phyloP scores from a whole-genome alignment of 2,797 vertebrate genomes.

The Hippoglossus hippoglossus region DNA sequence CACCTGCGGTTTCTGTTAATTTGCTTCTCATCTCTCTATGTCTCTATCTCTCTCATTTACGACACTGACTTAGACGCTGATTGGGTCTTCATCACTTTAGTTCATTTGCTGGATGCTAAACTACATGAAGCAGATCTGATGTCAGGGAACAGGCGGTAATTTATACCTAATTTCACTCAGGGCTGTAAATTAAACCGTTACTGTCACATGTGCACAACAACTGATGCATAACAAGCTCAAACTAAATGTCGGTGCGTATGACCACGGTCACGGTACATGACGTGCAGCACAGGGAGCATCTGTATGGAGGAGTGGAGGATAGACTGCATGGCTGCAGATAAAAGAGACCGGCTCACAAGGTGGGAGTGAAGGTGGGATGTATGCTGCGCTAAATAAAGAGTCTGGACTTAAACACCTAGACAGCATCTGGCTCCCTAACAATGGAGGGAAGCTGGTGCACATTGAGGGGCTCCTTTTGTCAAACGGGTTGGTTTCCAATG shows the following conservation, averaged over 20 bases:
- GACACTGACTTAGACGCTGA: background rate
- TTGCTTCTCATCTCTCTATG: background rate
- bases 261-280: slow-evolving; percentile 55
- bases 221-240: slow-evolving; percentile 35
- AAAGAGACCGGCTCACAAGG: slow-evolving; percentile 72
- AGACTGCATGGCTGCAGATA: slow-evolving; percentile 64
- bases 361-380: slow-evolving; percentile 72
- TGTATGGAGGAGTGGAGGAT: slow-evolving; percentile 56
- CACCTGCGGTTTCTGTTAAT: background rate
- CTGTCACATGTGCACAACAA: slow-evolving; percentile 16
- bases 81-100: background rate
- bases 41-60: background rate
- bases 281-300: slow-evolving; percentile 52
- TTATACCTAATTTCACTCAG: too few relatives aligned
- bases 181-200: background rate
- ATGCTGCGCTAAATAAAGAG: slow-evolving; percentile 61
- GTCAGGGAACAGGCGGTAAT: background rate
- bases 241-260: slow-evolving; percentile 44
- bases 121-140: background rate
- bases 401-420: slow-evolving; percentile 69
- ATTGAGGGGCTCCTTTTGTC: slow-evolving; percentile 42
- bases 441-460: slow-evolving; percentile 44
- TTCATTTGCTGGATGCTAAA: slow-evolving; percentile 1
- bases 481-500: slow-evolving; percentile 32
- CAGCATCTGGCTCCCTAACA: slow-evolving; percentile 46